phyloP scores from a whole-genome alignment of 2,113 vertebrate genomes.

The Sakesphorus luctuosus region DNA sequence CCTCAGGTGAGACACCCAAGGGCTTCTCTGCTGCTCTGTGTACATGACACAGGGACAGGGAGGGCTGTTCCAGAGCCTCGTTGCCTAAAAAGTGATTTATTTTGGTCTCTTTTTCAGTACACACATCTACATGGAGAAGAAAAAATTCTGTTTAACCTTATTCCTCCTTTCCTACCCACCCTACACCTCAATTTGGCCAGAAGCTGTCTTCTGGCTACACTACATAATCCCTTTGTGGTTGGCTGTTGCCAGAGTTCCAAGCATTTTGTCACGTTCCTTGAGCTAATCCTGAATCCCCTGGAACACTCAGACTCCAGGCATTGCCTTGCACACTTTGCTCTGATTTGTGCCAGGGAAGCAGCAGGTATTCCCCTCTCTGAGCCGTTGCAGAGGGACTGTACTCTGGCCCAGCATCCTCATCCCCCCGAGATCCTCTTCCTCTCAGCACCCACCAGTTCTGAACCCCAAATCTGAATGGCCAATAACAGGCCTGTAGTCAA shows the following conservation, averaged over 20 bases:
- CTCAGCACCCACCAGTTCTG: constrained; percentile 24
- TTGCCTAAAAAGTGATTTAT: background rate
- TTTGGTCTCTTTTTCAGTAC: background rate
- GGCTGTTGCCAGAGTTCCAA: background rate
- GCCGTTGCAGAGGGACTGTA: background rate
- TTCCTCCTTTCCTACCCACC: background rate
- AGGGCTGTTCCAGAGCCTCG: background rate
- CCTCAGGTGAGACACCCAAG: constrained; percentile 44
- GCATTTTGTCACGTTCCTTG: background rate
- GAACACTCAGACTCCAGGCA: background rate
- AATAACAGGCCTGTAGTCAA: constrained; percentile 18
- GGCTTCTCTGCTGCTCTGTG: background rate
- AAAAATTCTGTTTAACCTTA: background rate
- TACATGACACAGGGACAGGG: background rate
- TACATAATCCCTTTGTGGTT: background rate
- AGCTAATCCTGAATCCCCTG: background rate
- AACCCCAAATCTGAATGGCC: background rate
- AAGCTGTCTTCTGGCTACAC: background rate
- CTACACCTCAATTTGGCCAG: background rate
- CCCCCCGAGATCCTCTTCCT: background rate
- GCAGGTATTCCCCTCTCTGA: background rate
- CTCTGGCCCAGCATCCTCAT: constrained; percentile 1
- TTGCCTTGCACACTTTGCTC: background rate
- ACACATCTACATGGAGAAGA: background rate
- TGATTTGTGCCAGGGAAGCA: background rate